Evolutionary conservation across 2,888 invertebrate species (phyloP), one percentile per base, ranked within the genome.

Genomic region (Epirrhoe tristata): DNA sequence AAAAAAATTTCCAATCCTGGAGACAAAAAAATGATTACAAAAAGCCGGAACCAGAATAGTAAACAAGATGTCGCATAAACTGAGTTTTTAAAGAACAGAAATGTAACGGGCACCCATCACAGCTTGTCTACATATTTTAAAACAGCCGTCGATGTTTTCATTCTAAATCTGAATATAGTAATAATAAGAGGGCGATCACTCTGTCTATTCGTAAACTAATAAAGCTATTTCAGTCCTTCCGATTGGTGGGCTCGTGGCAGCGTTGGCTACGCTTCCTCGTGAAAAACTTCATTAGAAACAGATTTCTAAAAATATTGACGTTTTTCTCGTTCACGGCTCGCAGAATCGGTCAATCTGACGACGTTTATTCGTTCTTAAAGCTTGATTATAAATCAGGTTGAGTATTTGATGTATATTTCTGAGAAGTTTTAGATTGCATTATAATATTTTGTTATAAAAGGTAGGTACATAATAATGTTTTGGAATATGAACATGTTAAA

Each of bases 161-260:
- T 84, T 85, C 81, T 82, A 78, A 81, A 80, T 85, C 86, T 85
- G 82, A 82, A 88, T 89, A 88, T 88, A 89, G 87, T 83, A 78
- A 78, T 83, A 78, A 78, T 81, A 84, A 81, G 88, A 89, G 91
- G 90, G 89, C 89, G 88, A 88, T 90, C 87, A 86, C 88, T 86
- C 85, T 78, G 72, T 87, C 88, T 90, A 89, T 91, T 89, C 84
- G 83, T 87, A 85, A 84, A 86, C 86, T 85, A 86, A 86, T 86
- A 85, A 83, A 85, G 85, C 81, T 91, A 91, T 91, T 91, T 91
- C 82, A 81, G 85, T 80, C 79, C 81, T 83, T 84, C 81, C 85
- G 81, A 84, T 85, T 69, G 58, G 66, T 66, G 66, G 61, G 67
- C 54, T 62, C 32, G 39, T 53, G 36, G 43, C 64, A 50, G 43